Conservation (phyloP, 2,888 invertebrate species). For the Clistopyga incitator region DNA sequence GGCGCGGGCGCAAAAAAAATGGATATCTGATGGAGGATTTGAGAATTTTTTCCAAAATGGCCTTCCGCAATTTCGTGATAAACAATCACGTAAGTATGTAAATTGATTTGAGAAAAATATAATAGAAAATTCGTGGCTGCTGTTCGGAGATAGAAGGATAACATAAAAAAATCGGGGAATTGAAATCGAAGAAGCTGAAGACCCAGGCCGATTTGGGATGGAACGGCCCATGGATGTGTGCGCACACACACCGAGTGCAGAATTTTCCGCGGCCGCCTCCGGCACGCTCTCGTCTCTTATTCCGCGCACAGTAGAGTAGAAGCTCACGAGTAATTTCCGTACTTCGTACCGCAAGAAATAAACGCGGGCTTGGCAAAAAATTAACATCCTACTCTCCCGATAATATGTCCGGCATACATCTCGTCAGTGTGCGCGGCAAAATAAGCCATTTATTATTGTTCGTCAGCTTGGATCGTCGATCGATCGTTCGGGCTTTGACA, state of each 20-base stretch:
- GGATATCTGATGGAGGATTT: too few relatives aligned
- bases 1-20: too few relatives aligned
- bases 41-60: too few relatives aligned
- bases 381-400: conserved; percentile 14
- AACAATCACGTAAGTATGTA: too few relatives aligned
- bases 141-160: too few relatives aligned
- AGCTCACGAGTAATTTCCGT: conserved; percentile 57
- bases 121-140: too few relatives aligned
- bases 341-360: conserved; percentile 46
- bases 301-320: conserved; percentile 29
- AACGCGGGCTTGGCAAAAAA: conserved; percentile 24
- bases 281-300: conserved; percentile 44
- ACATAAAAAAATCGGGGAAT: too few relatives aligned
- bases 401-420: neutral
- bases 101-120: too few relatives aligned
- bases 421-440: neutral
- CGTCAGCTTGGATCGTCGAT: neutral
- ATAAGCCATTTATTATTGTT: neutral
- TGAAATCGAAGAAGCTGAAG: too few relatives aligned
- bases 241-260: neutral
- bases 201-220: too few relatives aligned
- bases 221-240: too few relatives aligned
- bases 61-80: too few relatives aligned
- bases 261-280: conserved; percentile 28
- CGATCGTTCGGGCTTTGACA: neutral